Percentiles rank a stretch among this genome's conserved stretches.
These are phyloP conservation scores for Columbina picui DNA, from an alignment of 2,113 vertebrate genomes.

Conservation along the genomic window DNA sequence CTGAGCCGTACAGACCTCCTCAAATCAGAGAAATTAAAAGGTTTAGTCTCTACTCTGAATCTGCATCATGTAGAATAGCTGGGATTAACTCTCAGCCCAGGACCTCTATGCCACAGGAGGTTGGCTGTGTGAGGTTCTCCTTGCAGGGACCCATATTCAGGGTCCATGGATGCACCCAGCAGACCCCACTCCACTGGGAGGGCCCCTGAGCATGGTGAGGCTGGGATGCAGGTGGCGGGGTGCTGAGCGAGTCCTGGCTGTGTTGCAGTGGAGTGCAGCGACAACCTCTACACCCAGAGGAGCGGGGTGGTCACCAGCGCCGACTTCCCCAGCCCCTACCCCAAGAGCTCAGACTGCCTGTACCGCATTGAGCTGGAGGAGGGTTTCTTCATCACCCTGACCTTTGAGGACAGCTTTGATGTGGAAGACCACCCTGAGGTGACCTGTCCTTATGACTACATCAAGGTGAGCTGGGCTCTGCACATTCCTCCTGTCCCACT, in stretches of 20 bases:
- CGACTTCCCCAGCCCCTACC: conserved; percentile 89
- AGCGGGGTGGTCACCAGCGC: conserved; percentile 84
- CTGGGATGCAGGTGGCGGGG: background rate
- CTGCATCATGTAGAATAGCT: background rate
- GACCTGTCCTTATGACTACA: conserved; percentile 90
- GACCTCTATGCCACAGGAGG: background rate
- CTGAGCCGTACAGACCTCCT: background rate
- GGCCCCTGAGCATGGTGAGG: background rate
- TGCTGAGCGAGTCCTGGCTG: background rate
- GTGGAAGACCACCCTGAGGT: conserved; percentile 94
- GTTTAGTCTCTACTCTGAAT: background rate
- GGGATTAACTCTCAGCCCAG: background rate
- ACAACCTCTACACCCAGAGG: conserved; percentile 86
- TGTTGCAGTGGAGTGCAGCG: conserved; percentile 91
- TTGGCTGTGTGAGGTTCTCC: background rate
- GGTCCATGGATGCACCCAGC: background rate
- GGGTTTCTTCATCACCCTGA: conserved; percentile 86
- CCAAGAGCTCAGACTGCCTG: conserved; percentile 90
- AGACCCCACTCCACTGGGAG: background rate
- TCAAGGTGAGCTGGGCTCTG: conserved; percentile 83
- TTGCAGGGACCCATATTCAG: background rate
- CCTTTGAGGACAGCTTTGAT: conserved; percentile 88
- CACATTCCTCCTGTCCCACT: background rate
- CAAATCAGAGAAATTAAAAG: background rate
- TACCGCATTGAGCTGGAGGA: conserved; percentile 88